Evolutionary conservation across 2,797 vertebrate species (phyloP).

Genomic region (Gymnodraco acuticeps): DNA sequence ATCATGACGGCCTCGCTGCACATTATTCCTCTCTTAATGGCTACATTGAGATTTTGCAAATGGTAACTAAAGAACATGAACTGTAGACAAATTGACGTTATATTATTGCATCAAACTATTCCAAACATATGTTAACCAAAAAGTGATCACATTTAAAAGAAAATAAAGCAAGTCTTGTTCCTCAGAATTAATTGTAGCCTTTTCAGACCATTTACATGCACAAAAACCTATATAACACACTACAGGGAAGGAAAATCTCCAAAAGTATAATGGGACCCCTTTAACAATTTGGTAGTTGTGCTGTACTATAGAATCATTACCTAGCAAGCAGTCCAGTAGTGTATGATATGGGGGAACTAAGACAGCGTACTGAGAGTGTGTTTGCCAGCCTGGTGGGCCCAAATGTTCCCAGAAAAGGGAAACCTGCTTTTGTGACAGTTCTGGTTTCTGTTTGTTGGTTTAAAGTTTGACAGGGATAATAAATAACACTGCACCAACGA

Average conservation of each 20-base stretch:
- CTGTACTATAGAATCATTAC: background rate
- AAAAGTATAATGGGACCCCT: background rate
- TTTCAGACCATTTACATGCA: too few relatives aligned
- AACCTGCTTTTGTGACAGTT: slow-evolving; percentile 2
- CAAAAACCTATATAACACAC: too few relatives aligned
- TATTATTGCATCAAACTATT: too few relatives aligned
- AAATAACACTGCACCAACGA: slow-evolving; percentile 23
- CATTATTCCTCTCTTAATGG: too few relatives aligned
- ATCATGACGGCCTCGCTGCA: background rate
- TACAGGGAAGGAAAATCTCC: too few relatives aligned
- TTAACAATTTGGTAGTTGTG: slow-evolving; percentile 9
- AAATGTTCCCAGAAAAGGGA: slow-evolving; percentile 13
- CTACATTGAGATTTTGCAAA: too few relatives aligned
- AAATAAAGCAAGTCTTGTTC: background rate
- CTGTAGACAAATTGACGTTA: too few relatives aligned
- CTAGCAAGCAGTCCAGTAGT: too few relatives aligned
- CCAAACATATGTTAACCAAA: background rate
- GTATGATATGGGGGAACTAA: too few relatives aligned
- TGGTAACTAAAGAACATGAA: background rate
- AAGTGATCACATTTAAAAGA: background rate
- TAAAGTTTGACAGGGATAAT: slow-evolving; percentile 30
- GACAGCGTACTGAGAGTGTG: background rate
- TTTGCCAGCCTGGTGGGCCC: background rate
- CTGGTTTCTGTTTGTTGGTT: slow-evolving; percentile 27
- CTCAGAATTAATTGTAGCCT: background rate